Evolutionary conservation across 2,113 vertebrate genomes (phyloP), one percentile per base, ranked within the genome.

Genomic region (Gadus chalcogrammus): DNA sequence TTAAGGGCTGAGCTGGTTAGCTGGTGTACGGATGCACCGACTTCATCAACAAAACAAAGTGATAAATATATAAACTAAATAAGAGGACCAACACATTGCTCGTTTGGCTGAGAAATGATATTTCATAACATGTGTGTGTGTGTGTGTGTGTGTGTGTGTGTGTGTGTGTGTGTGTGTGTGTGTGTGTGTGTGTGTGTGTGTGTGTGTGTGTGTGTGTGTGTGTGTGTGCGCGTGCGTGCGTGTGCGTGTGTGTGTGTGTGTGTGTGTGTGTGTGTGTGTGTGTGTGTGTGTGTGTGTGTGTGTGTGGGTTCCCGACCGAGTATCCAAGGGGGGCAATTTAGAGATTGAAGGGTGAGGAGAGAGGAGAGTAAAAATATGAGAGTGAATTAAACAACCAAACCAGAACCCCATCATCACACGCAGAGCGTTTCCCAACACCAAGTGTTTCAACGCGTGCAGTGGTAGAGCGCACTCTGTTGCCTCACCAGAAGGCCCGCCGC

Each of bases 371-470:
- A n/a, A 58, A 58, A 58, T 58, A 58, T 17, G 55, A 58, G 9
- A n/a, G 15, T 58, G n/a, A 58, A 58, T 58, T 58, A 58, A 58
- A 58, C 55, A 58, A n/a, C 55, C 55, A 58, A 58, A 58, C 55
- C 55, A 17, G 55, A 58, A 6, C 15, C n/a, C 55, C n/a, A n/a
- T 58, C 55, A 58, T 58, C 55, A 58, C 55, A 58, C 12, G 8
- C 55, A 58, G 13, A 58, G 55, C 15, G 15, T 58, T 58, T 58
- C 55, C 15, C 55, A 58, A 58, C 55, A 58, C 15, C 55, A 17
- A 12, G 42, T 48, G 42, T 48, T 7, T 48, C 42, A 48, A 48
- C 42, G 55, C 55, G 15, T 58, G 15, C 55, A 2, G 5, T 17
- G 55, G 55, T 13, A 13, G 7, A 58, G 5, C 59, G 24, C 59